phyloP scores from a whole-genome alignment of 2,888 invertebrate genomes.

The Phoenoteleia sp. region DNA sequence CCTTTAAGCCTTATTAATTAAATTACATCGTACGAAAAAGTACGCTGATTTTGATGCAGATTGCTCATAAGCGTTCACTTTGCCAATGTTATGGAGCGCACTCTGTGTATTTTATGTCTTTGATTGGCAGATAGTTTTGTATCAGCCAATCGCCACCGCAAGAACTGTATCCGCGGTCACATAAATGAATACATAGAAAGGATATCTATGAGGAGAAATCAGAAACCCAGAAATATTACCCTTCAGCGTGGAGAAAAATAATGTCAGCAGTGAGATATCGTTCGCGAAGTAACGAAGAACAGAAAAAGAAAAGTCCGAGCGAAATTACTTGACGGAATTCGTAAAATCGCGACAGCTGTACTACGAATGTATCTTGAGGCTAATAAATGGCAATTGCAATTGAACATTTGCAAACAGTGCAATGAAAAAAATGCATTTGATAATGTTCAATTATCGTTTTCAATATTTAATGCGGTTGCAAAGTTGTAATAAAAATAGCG shows the following conservation, averaged over 20 bases:
- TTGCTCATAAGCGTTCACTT: constrained; percentile 7
- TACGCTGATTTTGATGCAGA: neutral
- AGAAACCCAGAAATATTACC: constrained; percentile 25
- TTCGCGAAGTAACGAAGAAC: constrained; percentile 12
- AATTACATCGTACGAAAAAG: no score
- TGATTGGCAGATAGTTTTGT: constrained; percentile 28
- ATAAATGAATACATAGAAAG: constrained; percentile 33
- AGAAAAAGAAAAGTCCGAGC: constrained; percentile 2
- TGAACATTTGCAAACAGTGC: no score
- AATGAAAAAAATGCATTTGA: no score
- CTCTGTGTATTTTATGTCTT: constrained; percentile 8
- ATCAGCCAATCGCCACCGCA: constrained; percentile 16
- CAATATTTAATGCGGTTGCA: no score
- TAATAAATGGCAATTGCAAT: neutral
- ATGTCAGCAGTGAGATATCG: constrained; percentile 23
- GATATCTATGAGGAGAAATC: constrained; percentile 25
- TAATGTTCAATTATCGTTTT: no score
- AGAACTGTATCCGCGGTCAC: constrained; percentile 16
- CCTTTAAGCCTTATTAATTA: no score
- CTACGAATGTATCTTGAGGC: neutral
- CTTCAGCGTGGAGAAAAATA: constrained; percentile 13
- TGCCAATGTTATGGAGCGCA: neutral
- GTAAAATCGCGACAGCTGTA: constrained; percentile 7
- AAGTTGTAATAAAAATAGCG: no score
- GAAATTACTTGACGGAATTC: constrained; percentile 17